Evolutionary conservation across 2,888 invertebrate species (phyloP).

Genomic region (Drosophila austrosaltans): DNA sequence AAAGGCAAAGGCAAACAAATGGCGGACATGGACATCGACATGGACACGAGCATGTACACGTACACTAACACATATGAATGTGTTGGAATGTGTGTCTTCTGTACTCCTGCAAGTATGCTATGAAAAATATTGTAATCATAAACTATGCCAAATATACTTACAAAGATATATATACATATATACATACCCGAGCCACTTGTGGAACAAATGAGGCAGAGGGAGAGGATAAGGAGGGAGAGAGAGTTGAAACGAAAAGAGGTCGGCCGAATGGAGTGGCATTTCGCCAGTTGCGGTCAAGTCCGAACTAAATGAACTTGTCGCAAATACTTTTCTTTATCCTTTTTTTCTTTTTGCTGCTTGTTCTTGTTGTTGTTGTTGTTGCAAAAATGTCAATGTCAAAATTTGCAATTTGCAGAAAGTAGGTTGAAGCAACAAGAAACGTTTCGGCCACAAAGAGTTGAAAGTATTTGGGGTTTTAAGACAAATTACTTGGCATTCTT

Average conservation of each 20-base stretch:
- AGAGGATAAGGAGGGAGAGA: neutral
- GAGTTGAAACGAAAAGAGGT: neutral
- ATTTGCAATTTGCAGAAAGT: slow-evolving; percentile 2
- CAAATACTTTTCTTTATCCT: slow-evolving; percentile 11
- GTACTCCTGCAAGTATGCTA: slow-evolving; percentile 58
- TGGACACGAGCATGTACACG: slow-evolving; percentile 12
- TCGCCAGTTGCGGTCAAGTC: slow-evolving; percentile 11
- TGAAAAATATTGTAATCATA: slow-evolving; percentile 60
- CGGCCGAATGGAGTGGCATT: neutral
- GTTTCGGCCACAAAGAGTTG: neutral
- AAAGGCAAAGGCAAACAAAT: slow-evolving; percentile 53
- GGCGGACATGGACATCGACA: slow-evolving; percentile 31
- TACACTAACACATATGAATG: neutral
- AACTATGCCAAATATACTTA: slow-evolving; percentile 41
- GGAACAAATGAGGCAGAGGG: neutral
- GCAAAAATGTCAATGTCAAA: slow-evolving; percentile 12
- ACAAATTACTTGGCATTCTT: slow-evolving; percentile 6
- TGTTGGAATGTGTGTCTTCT: neutral
- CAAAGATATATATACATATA: neutral
- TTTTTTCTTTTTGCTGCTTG: neutral
- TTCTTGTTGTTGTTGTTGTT: neutral
- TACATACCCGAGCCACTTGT: neutral
- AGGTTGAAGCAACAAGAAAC: slow-evolving; percentile 8
- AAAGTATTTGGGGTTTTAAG: slow-evolving; percentile 3
- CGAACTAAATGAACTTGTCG: slow-evolving; percentile 9